A percentile compares a stretch with the other conserved stretches of the same genome.
Evolutionary conservation across 2,797 vertebrate species (phyloP).

Genomic region (Taeniopygia guttata): DNA sequence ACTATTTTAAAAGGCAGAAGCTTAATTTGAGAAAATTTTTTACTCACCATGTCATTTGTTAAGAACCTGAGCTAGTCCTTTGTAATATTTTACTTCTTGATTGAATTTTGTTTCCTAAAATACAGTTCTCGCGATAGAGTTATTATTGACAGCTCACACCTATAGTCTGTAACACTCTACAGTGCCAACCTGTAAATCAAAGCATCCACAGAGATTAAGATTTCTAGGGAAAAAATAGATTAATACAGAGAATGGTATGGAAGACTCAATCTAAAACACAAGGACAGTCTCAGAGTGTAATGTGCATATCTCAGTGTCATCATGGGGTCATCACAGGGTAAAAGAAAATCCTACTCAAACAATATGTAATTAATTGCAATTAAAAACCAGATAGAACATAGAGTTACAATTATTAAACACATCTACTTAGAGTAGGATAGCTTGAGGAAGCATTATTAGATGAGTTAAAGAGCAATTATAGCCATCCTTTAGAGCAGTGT

Average conservation of each 20-base stretch:
- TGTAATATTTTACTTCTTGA: background rate
- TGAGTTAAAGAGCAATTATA: background rate
- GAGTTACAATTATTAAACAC: background rate
- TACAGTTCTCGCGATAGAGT: background rate
- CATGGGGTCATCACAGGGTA: background rate
- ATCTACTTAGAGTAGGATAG: background rate
- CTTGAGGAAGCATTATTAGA: background rate
- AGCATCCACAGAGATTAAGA: background rate
- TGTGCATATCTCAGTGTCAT: background rate
- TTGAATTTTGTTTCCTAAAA: background rate
- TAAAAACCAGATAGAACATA: background rate
- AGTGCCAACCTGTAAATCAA: background rate
- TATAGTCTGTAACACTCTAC: background rate
- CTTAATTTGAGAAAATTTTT: background rate
- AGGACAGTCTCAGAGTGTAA: background rate
- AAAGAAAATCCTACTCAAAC: background rate
- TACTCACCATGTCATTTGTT: rapidly evolving
- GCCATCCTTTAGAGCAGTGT: background rate
- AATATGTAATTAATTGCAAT: background rate
- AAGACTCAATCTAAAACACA: background rate
- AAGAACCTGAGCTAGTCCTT: background rate
- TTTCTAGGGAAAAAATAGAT: background rate
- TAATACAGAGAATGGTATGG: background rate
- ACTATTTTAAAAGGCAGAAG: background rate
- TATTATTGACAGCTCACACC: background rate